Conservation (phyloP, 92 coral and sea anemone genomes). For the Paramuricea clavata region DNA sequence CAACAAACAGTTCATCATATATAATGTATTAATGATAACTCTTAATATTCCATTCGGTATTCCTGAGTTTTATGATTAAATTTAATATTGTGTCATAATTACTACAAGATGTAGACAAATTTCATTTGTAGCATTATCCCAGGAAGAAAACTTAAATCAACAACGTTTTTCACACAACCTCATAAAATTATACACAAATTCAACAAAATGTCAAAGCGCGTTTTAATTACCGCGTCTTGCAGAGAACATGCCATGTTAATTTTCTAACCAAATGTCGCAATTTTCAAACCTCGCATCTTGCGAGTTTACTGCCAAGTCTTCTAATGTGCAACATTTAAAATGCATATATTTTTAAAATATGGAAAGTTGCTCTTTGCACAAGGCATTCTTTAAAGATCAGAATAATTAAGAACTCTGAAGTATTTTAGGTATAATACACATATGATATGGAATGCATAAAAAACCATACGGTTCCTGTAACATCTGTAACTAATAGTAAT, state of each 20-base stretch:
- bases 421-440: too few relatives aligned
- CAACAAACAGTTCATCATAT: background rate
- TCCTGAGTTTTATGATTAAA: background rate
- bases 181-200: background rate
- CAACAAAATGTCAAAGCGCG: constrained; percentile 21
- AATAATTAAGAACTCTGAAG: background rate
- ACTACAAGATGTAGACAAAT: background rate
- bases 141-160: constrained; percentile 16
- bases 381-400: background rate
- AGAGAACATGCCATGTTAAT: background rate
- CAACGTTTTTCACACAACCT: background rate
- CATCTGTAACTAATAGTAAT: background rate
- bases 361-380: background rate
- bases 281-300: too few relatives aligned
- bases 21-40: too few relatives aligned
- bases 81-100: background rate
- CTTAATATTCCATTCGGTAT: background rate
- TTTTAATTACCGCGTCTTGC: constrained; percentile 20
- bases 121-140: background rate
- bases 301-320: background rate
- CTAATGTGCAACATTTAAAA: background rate
- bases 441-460: too few relatives aligned
- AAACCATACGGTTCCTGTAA: background rate
- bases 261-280: background rate
- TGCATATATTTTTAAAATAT: background rate